phyloP scores from a whole-genome alignment of 30 jellyfish, hydroid and myxozoan species.

The Turritopsis rubra region DNA sequence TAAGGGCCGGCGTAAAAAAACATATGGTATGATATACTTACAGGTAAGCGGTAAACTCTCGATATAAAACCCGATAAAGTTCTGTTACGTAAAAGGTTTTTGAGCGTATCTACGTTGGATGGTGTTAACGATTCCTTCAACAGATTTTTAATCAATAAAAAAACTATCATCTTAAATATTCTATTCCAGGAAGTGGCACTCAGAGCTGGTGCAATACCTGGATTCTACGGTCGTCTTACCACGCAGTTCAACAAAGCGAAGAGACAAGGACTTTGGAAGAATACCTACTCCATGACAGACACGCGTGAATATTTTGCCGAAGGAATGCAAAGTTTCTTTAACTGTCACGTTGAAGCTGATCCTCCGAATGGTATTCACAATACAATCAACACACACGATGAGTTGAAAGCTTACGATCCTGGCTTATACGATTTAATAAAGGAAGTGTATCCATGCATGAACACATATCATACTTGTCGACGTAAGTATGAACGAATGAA shows the following conservation, averaged over 20 bases:
- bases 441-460: constrained; percentile 53
- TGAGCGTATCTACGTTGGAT: too few species aligned
- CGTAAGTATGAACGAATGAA: background rate
- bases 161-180: too few species aligned
- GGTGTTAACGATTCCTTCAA: too few species aligned
- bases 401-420: constrained; percentile 45
- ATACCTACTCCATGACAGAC: constrained; percentile 48
- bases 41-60: too few species aligned
- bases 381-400: constrained; percentile 29
- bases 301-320: constrained; percentile 62
- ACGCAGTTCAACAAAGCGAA: constrained; percentile 37
- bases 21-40: too few species aligned
- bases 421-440: constrained; percentile 40
- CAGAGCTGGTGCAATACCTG: constrained; percentile 48
- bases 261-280: constrained; percentile 40
- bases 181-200: constrained; percentile 42
- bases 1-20: too few species aligned
- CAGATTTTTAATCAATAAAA: too few species aligned
- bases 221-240: constrained; percentile 29
- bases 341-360: constrained; percentile 40
- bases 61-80: too few species aligned
- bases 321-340: constrained; percentile 56
- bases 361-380: constrained; percentile 71
- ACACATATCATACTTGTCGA: constrained; percentile 2
- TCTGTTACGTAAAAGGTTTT: too few species aligned